phyloP scores from a whole-genome alignment of 1,140 invertebrate species.

The Neotoxoptera formosana region DNA sequence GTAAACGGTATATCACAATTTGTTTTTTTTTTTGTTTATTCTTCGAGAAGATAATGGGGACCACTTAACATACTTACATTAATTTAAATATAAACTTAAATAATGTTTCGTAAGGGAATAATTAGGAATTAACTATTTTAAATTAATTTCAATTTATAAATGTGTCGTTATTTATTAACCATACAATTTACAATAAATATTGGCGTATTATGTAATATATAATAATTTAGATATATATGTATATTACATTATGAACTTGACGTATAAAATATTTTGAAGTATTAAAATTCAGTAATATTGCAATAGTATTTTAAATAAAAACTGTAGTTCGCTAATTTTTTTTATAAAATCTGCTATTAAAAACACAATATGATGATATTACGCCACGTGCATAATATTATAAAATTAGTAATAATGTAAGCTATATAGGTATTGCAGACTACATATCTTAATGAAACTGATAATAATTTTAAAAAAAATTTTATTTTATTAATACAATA shows the following conservation, averaged over 20 bases:
- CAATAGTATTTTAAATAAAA: neutral
- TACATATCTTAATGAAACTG: neutral
- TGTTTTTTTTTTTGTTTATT: neutral
- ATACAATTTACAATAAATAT: neutral
- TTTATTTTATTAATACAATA: neutral
- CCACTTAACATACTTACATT: neutral
- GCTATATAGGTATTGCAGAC: neutral
- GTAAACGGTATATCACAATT: too few relatives aligned
- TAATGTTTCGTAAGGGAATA: too few relatives aligned
- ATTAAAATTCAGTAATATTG: neutral
- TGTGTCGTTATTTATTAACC: neutral
- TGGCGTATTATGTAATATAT: neutral
- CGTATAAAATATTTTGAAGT: neutral
- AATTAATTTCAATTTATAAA: neutral
- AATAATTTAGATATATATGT: neutral
- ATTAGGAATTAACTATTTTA: too few relatives aligned
- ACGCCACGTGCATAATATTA: neutral
- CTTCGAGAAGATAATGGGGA: too few relatives aligned
- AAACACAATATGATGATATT: neutral
- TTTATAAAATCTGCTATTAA: neutral
- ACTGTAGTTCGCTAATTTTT: neutral
- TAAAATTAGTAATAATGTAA: neutral
- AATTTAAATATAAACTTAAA: too few relatives aligned
- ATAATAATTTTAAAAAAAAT: neutral
- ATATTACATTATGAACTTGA: neutral